Evolutionary conservation across 2,797 vertebrate genomes (phyloP), one percentile per base, ranked within the genome.

Genomic region (Heliangelus exortis): DNA sequence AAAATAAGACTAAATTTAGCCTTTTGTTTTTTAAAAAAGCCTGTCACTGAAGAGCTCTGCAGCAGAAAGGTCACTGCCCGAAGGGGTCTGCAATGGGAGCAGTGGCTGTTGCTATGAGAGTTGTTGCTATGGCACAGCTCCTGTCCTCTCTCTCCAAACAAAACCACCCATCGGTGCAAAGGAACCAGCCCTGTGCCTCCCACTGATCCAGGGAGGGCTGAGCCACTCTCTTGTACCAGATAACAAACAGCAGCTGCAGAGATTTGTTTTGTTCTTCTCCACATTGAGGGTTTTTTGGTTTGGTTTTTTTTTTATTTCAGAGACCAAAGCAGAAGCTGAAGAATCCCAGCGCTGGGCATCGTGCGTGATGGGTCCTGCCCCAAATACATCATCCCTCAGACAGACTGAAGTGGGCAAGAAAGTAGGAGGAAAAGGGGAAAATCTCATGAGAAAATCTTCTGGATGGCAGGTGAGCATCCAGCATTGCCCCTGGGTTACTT

Each of bases 101-200:
- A 81, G 67, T 58, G 17, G 82, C 93, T 73, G 98, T 98, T 98
- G 98, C 98, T 97, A 98, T 94, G 97, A 96, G 95, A 98, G 97
- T 93, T 96, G 98, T 98, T 98, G 97, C 98, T 97, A 98, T 62
- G 94, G 96, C 96, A 92, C 96, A 95, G 96, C 88, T 96, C 94
- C 87, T 57, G 87, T 94, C 92, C 86, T 96, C 95, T 96, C 94
- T 96, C 92, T 94, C 84, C 96, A 95, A 97, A 97, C 92, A 97
- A 96, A 98, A 86, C 55, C 87, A 78, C 88, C 94, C 95, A 91
- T 96, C 65, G 48, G 55, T 66, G 72, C 75, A 82, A 66, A 90
- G 76, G 90, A 95, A 94, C 76, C 73, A 15, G 94, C 75, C 91
- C 93, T 90, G 95, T 84, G 91, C 96, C 94, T 93, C 80, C 90